phyloP scores from a whole-genome alignment of 2,888 invertebrate species.

The Keiferia lycopersicella region DNA sequence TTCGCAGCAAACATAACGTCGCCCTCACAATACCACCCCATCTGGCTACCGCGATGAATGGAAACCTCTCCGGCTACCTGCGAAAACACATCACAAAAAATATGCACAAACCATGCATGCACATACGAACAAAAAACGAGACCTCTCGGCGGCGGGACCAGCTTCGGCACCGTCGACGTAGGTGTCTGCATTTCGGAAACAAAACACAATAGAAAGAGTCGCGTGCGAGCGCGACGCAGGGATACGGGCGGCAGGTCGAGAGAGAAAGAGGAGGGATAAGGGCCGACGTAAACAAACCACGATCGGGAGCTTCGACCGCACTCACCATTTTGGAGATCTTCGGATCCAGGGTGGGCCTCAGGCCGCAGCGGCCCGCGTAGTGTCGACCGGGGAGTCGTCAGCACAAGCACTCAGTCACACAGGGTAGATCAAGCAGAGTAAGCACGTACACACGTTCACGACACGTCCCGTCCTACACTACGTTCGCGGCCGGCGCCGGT shows the following conservation, averaged over 20 bases:
- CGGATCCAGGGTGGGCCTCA: conserved; percentile 53
- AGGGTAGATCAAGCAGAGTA: conserved; percentile 60
- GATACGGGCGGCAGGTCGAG: conserved; percentile 77
- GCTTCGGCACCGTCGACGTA: conserved; percentile 67
- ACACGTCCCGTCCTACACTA: conserved; percentile 80
- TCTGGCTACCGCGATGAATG: conserved; percentile 47
- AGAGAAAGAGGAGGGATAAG: conserved; percentile 72
- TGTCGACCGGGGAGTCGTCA: conserved; percentile 74
- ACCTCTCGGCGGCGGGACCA: conserved; percentile 63
- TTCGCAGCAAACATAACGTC: conserved; percentile 56
- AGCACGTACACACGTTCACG: conserved; percentile 61
- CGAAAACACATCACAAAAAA: conserved; percentile 72
- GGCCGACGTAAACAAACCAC: conserved; percentile 79
- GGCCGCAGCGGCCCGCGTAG: conserved; percentile 70
- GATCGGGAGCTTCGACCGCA: conserved; percentile 78
- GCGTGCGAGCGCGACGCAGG: conserved; percentile 72
- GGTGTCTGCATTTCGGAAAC: conserved; percentile 79
- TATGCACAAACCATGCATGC: conserved; percentile 63
- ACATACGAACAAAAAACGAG: conserved; percentile 69
- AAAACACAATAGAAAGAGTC: conserved; percentile 79
- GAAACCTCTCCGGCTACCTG: conserved; percentile 65
- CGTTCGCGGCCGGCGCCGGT: conserved; percentile 77
- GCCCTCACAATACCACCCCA: conserved; percentile 53
- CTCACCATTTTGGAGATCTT: conserved; percentile 78
- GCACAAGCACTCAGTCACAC: conserved; percentile 68